Base-by-base conservation (phyloP, 2,113 vertebrate genomes). In the Gambusia affinis region DNA sequence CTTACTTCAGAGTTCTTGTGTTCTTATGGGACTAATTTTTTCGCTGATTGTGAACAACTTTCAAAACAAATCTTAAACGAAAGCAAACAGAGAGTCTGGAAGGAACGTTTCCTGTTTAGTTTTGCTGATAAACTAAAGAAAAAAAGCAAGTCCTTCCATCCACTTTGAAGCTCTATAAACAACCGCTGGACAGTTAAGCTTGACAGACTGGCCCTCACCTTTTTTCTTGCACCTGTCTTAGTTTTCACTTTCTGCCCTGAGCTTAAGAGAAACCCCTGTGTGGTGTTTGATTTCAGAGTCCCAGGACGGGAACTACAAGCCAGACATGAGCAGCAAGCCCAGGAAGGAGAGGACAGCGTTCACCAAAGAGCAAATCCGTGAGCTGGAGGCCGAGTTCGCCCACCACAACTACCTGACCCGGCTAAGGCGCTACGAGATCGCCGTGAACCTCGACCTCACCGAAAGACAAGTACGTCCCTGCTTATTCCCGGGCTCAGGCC, bases 371-470 rank as follows among this genome's bases (percentile, higher is more conserved):
- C 98, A 99, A 89, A 99, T 99, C 89, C 95, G 97, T 90, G 98
- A 99, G 90, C 94, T 99, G 88, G 98, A 99, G 93, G 96, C 98
- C 22, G 98, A 99, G 91, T 99, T 99, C 76, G 97, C 98, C 83
- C 98, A 99, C 93, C 98, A 99, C 93, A 99, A 99, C 94, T 99
- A 99, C 93, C 94, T 99, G 92, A 99, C 98, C 82, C 93, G 98
- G 77, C 96, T 99, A 94, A 94, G 98, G 84, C 90, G 98, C 92
- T 99, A 99, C 33, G 97, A 99, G 89, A 99, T 99, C 90, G 98
- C 98, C 19, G 98, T 99, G 86, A 99, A 99, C 84, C 93, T 99
- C 64, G 97, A 99, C 92, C 97, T 99, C 87, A 99, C 98, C 6
- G 97, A 99, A 89, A 96, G 98, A 97, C 98, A 99, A 96, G 98